Evolutionary conservation across 2,113 vertebrate species (phyloP).

Genomic region (Lichenostomus cassidix): DNA sequence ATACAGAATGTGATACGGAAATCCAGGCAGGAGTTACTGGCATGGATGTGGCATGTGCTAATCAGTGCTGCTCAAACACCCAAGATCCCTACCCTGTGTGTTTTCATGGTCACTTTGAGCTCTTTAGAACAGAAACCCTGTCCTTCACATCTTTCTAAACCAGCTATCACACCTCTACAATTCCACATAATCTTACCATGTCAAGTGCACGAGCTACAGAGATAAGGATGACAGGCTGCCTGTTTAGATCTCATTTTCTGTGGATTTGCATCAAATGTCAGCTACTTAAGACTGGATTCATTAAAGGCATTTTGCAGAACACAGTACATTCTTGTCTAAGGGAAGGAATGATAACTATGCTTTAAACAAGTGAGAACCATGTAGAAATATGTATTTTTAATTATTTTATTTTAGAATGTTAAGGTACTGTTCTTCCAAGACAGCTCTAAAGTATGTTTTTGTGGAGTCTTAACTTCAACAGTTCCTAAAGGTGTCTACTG

Average conservation of each 20-base stretch:
- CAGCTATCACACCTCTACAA: constrained; percentile 41
- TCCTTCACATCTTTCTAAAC: constrained; percentile 17
- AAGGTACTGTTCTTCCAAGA: neutral
- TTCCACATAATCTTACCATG: constrained; percentile 18
- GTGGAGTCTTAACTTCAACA: neutral
- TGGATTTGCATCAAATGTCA: constrained; percentile 41
- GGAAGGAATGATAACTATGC: neutral
- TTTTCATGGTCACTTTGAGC: constrained; percentile 40
- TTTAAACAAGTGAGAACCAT: neutral
- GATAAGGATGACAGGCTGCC: constrained; percentile 13
- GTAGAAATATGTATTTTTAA: neutral
- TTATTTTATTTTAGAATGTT: neutral
- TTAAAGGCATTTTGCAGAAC: neutral
- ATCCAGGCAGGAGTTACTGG: constrained; percentile 8
- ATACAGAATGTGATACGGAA: neutral
- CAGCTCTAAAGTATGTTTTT: neutral
- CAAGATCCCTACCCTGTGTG: neutral
- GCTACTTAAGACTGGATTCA: constrained; percentile 4
- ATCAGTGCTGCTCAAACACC: neutral
- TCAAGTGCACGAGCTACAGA: neutral
- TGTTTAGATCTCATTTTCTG: constrained; percentile 28
- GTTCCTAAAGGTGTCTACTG: neutral
- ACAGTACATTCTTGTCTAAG: neutral
- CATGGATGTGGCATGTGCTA: neutral
- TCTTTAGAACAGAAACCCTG: constrained; percentile 5